phyloP scores from a whole-genome alignment of 1,140 invertebrate species.

The Lepidurus arcticus region DNA sequence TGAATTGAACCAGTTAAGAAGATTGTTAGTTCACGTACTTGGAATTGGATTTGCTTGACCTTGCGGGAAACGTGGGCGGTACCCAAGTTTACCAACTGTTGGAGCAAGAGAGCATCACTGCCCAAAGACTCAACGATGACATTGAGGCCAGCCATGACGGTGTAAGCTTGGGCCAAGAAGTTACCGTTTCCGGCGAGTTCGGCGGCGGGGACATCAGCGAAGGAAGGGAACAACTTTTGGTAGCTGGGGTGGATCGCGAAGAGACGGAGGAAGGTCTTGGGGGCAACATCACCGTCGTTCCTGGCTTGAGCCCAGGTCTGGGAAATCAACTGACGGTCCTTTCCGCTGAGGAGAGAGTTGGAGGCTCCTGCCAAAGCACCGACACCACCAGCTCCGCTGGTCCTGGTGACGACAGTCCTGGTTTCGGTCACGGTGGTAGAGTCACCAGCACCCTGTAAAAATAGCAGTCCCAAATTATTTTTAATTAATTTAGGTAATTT shows the following conservation, averaged over 20 bases:
- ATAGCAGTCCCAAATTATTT: background rate
- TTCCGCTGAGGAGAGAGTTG: background rate
- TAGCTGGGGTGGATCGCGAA: conserved; percentile 57
- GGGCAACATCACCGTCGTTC: conserved; percentile 29
- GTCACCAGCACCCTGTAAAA: background rate
- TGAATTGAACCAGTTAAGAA: background rate
- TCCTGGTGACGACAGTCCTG: too few species aligned
- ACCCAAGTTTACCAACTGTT: conserved; percentile 2
- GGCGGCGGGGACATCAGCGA: conserved; percentile 52
- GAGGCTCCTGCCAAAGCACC: too few species aligned
- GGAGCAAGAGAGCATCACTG: conserved; percentile 7
- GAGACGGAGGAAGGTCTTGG: conserved; percentile 49
- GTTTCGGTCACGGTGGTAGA: background rate
- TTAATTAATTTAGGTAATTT: background rate
- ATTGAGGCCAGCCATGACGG: conserved; percentile 42
- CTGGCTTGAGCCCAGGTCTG: conserved; percentile 24
- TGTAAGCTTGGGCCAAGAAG: conserved; percentile 62
- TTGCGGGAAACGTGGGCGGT: conserved; percentile 8
- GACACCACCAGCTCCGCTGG: too few species aligned
- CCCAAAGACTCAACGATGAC: conserved; percentile 9
- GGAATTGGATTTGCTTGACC: conserved; percentile 5
- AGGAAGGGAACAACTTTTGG: conserved; percentile 54
- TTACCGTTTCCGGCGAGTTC: conserved; percentile 53
- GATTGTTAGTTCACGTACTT: background rate
- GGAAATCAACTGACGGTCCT: conserved; percentile 8